These are phyloP conservation scores for Lamellibrachia luymesi DNA, from an alignment of 1,140 invertebrate genomes.

Conservation along the genomic window DNA sequence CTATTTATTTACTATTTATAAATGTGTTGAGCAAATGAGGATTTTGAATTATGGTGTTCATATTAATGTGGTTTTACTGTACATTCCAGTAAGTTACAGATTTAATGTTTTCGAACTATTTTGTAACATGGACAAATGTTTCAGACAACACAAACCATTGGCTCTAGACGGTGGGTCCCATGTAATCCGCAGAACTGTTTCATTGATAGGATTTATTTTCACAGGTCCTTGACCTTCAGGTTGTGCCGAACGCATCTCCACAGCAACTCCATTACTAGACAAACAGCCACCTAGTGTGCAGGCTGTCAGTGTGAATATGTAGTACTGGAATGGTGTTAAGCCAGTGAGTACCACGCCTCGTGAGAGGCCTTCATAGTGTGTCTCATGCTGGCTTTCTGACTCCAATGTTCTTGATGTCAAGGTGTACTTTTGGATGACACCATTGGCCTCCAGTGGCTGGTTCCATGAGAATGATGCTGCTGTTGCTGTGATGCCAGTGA, in stretches of 20 bases:
- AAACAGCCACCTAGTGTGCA: constrained; percentile 52
- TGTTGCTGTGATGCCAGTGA: constrained; percentile 31
- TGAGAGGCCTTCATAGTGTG: constrained; percentile 34
- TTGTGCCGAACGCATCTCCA: constrained; percentile 38
- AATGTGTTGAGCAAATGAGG: no score
- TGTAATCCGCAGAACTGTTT: constrained; percentile 38
- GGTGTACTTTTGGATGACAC: constrained; percentile 32
- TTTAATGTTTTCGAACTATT: not conserved
- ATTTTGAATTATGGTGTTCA: no score
- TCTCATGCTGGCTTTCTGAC: not conserved
- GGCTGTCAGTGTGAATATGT: constrained; percentile 43
- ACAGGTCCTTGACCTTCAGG: constrained; percentile 46
- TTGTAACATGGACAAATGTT: not conserved
- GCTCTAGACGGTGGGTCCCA: constrained; percentile 47
- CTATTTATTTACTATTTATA: no score
- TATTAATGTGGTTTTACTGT: not conserved
- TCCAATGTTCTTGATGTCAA: not conserved
- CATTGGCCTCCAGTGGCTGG: constrained; percentile 43
- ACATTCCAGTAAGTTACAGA: not conserved
- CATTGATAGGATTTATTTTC: constrained; percentile 38
- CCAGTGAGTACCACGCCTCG: constrained; percentile 30
- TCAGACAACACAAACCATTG: constrained; percentile 40
- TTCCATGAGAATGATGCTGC: constrained; percentile 46
- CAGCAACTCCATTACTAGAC: constrained; percentile 35
- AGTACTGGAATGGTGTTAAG: constrained; percentile 47